Base-by-base conservation (phyloP, 2,113 vertebrate species). In the Eretmochelys imbricata region DNA sequence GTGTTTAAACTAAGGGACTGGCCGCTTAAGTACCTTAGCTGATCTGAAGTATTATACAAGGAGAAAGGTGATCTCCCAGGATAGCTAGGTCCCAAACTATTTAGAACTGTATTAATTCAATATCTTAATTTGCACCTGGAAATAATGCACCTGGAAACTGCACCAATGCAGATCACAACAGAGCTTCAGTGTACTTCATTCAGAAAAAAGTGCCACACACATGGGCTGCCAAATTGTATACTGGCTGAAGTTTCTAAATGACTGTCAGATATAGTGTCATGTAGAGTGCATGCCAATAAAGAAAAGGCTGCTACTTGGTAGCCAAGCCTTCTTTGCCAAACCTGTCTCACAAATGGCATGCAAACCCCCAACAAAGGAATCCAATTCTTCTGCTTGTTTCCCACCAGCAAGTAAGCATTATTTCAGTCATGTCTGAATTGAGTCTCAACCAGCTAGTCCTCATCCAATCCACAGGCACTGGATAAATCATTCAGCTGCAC, bases 161-260 rank as follows among this genome's bases (percentile, higher is more conserved):
- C 42, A 10, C 6, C 24, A 49, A 35, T 6, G 29, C 29, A 62
- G 29, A 62, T 62, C 59, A 29, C 62, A 65, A 65, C 31, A 69
- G 62, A 22, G 48, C 29, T 75, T 76, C 78, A 75, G 17, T 5
- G 1, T 0, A 31, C 46, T 84, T 27, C 93, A 22, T 51, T 87
- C 31, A 48, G 10, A 5, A 2, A 76, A 65, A 12, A 87, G 20
- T 7, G 4, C 10, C 49, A 62, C 19, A 85, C 3, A 1, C 1
- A 19, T 6, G 2, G 1, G 0, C 49, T 88, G n/a, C 17, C 8
- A 5, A 50, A 53, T 62, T 55, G 72, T 29, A 49, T 4, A n/a
- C 24, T 72, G 76, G 22, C 29, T 38, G 55, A 8, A 2, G 0
- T 59, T 92, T 12, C 0, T 0, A 49, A 42, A 25, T 3, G 3